These are phyloP conservation scores for Pardosa pseudoannulata DNA, from an alignment of 2,888 invertebrate species.

Conservation along the genomic window DNA sequence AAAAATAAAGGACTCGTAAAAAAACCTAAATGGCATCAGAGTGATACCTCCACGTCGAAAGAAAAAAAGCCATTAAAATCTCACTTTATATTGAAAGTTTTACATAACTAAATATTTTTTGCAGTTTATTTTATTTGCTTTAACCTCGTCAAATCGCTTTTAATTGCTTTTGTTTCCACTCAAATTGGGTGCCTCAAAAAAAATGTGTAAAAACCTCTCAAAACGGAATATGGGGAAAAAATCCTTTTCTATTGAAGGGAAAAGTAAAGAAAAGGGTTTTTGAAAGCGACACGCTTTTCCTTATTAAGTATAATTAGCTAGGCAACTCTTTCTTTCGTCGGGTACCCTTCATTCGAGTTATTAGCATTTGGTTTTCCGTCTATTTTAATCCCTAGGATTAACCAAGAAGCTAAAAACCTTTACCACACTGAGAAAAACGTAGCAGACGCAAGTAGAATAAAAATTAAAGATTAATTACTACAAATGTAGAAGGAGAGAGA, in stretches of 20 bases:
- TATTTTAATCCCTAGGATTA: constrained; percentile 68
- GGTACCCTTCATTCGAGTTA: constrained; percentile 30
- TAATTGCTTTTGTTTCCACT: constrained; percentile 11
- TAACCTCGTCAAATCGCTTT: background rate
- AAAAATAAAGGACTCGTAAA: no score
- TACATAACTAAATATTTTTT: background rate
- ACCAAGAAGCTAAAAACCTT: constrained; percentile 42
- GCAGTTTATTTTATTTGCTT: background rate
- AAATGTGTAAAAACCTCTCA: background rate
- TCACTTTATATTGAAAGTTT: background rate
- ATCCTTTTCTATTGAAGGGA: constrained; percentile 27
- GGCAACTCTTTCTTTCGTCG: constrained; percentile 27
- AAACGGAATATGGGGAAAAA: constrained; percentile 11
- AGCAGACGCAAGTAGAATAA: constrained; percentile 42
- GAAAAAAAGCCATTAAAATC: background rate
- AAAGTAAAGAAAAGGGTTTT: constrained; percentile 31
- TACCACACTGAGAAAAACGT: constrained; percentile 27
- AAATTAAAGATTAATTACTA: constrained; percentile 68
- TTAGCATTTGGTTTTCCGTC: constrained; percentile 38
- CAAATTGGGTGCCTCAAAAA: background rate
- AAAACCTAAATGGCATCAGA: no score
- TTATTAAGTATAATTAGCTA: constrained; percentile 61
- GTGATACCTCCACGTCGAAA: background rate
- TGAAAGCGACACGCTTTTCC: background rate
- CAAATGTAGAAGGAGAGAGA: constrained; percentile 44